phyloP scores from a whole-genome alignment of 2,113 vertebrate species.

The Neogobius melanostomus region DNA sequence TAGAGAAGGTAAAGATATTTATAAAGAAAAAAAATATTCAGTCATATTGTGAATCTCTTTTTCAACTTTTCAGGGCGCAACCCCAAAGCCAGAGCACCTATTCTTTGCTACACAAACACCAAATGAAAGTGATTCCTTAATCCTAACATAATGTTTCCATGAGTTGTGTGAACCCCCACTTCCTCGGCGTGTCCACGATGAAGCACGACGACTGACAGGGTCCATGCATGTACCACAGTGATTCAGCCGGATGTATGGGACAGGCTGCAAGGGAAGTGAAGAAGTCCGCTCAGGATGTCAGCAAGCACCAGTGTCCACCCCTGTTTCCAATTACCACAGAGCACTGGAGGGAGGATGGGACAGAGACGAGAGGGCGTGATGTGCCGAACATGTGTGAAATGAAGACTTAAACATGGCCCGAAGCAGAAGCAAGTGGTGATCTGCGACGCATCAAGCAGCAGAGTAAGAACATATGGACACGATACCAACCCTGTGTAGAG shows the following conservation, averaged over 20 bases:
- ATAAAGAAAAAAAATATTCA: too few relatives aligned
- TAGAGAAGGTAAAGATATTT: too few relatives aligned
- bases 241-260: conserved; percentile 26
- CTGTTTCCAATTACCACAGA: conserved; percentile 60
- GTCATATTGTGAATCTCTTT: too few relatives aligned
- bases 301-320: conserved; percentile 10
- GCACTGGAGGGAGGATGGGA: conserved; percentile 32
- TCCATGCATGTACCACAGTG: conserved; percentile 1
- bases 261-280: conserved; percentile 46
- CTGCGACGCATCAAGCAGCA: not conserved
- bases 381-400: conserved; percentile 2
- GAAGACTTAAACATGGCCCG: conserved; percentile 26
- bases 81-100: too few relatives aligned
- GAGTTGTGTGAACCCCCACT: not conserved
- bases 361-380: conserved; percentile 33
- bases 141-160: not conserved
- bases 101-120: not conserved
- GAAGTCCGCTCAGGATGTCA: conserved; percentile 51
- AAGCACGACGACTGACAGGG: conserved; percentile 7
- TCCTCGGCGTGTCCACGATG: conserved; percentile 23
- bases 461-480: not conserved
- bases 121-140: not conserved
- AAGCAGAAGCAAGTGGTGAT: conserved; percentile 21
- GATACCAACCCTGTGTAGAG: not conserved
- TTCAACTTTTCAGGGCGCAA: too few relatives aligned